Percentiles rank a stretch among this genome's conserved stretches.
Conservation (phyloP, 2,797 vertebrate species). For the Myotis daubentonii region DNA sequence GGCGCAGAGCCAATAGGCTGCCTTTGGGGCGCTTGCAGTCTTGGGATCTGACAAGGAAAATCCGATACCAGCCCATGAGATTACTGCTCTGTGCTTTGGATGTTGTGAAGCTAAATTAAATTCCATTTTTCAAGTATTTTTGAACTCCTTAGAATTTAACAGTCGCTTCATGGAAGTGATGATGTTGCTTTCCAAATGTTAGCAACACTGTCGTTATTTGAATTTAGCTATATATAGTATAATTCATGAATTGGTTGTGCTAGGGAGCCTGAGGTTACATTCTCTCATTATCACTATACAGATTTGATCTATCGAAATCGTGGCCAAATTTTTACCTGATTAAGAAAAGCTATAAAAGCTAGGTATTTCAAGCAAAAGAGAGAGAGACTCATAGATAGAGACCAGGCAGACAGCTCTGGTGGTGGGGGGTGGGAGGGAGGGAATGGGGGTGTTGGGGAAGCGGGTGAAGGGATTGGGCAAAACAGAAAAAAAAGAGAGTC, state of each 20-base stretch:
- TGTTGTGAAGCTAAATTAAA: not conserved
- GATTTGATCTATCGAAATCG: not conserved
- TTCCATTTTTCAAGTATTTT: not conserved
- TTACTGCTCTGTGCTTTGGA: not conserved
- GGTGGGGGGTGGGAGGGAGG: not conserved
- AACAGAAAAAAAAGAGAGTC: not conserved
- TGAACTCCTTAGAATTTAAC: not conserved
- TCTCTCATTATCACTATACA: not conserved
- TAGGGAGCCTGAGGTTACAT: not conserved
- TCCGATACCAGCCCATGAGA: no score
- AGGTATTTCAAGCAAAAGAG: not conserved
- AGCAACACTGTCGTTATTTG: not conserved
- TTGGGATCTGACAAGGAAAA: not conserved
- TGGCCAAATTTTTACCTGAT: not conserved
- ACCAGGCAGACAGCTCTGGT: not conserved
- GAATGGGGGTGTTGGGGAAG: not conserved
- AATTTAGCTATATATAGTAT: not conserved
- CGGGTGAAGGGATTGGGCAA: not conserved
- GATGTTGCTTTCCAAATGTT: not conserved
- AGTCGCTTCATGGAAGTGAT: not conserved
- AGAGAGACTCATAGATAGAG: not conserved
- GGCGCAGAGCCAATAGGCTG: not conserved
- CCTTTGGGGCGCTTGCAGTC: not conserved
- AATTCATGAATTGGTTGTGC: not conserved
- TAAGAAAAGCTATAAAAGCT: not conserved